Evolutionary conservation across 1,140 invertebrate species (phyloP).

Genomic region (Calliopsis andreniformis): DNA sequence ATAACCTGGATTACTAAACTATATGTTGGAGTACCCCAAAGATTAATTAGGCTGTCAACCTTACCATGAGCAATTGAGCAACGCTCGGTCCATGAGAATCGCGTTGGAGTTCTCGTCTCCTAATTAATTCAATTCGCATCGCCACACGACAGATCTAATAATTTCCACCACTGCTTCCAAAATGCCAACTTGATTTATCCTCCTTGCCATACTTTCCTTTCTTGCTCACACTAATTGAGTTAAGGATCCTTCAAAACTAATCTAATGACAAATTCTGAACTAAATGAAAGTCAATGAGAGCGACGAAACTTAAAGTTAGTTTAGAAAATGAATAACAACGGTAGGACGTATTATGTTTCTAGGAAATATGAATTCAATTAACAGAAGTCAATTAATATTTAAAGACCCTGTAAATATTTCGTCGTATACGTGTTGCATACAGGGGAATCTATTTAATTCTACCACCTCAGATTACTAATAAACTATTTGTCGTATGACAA

Average conservation of each 20-base stretch:
- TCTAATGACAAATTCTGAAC: background rate
- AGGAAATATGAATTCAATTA: too few relatives aligned
- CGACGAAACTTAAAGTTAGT: too few relatives aligned
- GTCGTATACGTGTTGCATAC: too few relatives aligned
- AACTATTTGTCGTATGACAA: too few relatives aligned
- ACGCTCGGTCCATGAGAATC: conserved; percentile 11
- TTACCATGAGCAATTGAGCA: background rate
- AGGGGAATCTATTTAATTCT: too few relatives aligned
- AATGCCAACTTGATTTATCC: conserved; percentile 3
- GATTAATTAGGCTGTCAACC: conserved; percentile 14
- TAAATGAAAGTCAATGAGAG: too few relatives aligned
- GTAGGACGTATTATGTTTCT: too few relatives aligned
- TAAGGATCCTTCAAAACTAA: background rate
- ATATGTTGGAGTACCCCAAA: background rate
- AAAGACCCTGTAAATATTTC: too few relatives aligned
- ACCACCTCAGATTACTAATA: too few relatives aligned
- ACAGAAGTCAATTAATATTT: too few relatives aligned
- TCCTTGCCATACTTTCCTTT: background rate
- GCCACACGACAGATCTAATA: conserved; percentile 18
- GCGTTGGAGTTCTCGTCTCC: background rate
- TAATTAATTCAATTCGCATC: conserved; percentile 29
- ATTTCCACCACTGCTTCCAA: background rate
- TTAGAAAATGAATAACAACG: too few relatives aligned
- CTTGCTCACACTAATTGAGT: background rate
- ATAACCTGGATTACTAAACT: background rate